Base-by-base conservation (phyloP, 2,888 invertebrate genomes). In the Chaetogeoica ovagalla region DNA sequence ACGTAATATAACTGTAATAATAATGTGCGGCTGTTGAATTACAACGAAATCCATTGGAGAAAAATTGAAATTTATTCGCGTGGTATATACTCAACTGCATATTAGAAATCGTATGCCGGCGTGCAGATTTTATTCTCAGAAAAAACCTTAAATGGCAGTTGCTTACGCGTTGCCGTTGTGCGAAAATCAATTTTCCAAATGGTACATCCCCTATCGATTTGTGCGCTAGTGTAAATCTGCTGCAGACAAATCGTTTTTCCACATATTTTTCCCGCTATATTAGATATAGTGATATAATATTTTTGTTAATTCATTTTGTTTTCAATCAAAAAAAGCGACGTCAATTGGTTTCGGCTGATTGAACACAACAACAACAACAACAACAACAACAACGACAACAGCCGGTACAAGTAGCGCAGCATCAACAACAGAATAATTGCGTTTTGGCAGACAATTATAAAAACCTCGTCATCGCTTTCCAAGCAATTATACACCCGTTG, bases 371-470 rank as follows among this genome's bases (percentile, higher is more conserved):
- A 17, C 30, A 52, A 23, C 30, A 59, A 7, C n/a, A n/a, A 55
- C 55, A 19, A 30, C 55, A 55, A 55, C 55, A 19, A 30, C 55
- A 55, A n/a, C n/a, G n/a, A n/a, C n/a, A n/a, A 3, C 21, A 59
- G 59, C 7, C 4, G 19, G 55, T 19, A 55, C 43, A 43, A 48
- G 48, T 48, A 48, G 48, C 48, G 48, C 48, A 13, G 55, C 55
- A 55, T 57, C 37, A 57, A 55, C n/a, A 15, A 17, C 70, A 71
- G 70, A 59, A 59, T n/a, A 48, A 39, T 21, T 57, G 15, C 13
- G 17, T 71, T 71, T 70, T 57, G 39, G 57, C 57, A 70, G 57
- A 70, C 37, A 70, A 70, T 70, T 70, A 70, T 71, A 59, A 48
- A 2, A 43, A 39, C 39, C 70, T n/a, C 70, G 57, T 57, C 15